Conservation (phyloP, 2,888 invertebrate genomes). For the Pecten maximus region DNA sequence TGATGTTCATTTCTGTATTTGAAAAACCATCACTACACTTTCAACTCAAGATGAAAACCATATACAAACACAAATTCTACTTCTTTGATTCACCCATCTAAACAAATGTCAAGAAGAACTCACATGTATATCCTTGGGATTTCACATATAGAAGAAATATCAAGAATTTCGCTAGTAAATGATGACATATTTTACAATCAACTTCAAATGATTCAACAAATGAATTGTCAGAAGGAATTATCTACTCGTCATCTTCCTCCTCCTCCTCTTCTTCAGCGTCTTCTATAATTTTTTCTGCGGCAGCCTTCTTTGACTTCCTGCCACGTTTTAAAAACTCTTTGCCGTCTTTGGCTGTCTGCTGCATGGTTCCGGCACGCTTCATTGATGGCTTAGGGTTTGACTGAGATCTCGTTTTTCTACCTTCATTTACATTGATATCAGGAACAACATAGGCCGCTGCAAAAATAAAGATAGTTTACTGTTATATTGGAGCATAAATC, state of each 20-base stretch:
- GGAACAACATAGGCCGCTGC: slow-evolving; percentile 69
- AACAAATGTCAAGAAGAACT: not conserved
- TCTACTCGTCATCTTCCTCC: not conserved
- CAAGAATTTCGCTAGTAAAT: not conserved
- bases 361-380: slow-evolving; percentile 79
- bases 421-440: slow-evolving; percentile 69
- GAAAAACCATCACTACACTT: not conserved
- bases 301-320: slow-evolving; percentile 64
- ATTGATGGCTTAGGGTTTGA: slow-evolving; percentile 68
- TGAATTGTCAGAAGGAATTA: not conserved
- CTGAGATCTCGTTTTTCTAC: slow-evolving; percentile 73
- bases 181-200: not conserved
- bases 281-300: slow-evolving; percentile 55
- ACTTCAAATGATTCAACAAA: not conserved
- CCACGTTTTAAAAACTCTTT: slow-evolving; percentile 73
- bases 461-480: too few species aligned
- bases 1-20: not conserved
- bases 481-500: too few species aligned
- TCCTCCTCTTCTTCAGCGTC: slow-evolving; percentile 54
- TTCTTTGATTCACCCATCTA: not conserved
- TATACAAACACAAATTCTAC: not conserved
- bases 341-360: slow-evolving; percentile 88
- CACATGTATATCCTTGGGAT: slow-evolving; percentile 2
- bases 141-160: slow-evolving; percentile 21
- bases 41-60: not conserved